Evolutionary conservation across 2,113 vertebrate genomes (phyloP).

Genomic region (Albula goreensis): DNA sequence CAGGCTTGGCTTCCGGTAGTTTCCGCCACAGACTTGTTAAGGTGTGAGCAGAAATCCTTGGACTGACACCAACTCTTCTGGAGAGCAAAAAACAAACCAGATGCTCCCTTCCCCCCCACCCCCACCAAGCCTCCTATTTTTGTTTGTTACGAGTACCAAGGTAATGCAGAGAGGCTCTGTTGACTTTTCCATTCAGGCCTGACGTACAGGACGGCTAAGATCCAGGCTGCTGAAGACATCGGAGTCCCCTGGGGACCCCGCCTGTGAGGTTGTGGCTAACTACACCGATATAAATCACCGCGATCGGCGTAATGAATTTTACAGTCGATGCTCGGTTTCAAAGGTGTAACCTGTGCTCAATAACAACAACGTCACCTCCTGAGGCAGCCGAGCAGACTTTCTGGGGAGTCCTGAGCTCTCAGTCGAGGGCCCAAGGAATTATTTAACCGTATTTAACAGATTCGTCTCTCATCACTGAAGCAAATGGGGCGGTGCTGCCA

Average conservation of each 20-base stretch:
- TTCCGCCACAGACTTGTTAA: background rate
- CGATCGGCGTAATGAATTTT: slow-evolving; percentile 40
- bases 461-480: slow-evolving; percentile 5
- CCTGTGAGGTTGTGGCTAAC: slow-evolving; percentile 19
- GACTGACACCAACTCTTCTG: background rate
- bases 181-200: slow-evolving; percentile 31
- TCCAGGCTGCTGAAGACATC: slow-evolving; percentile 43
- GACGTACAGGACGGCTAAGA: slow-evolving; percentile 9
- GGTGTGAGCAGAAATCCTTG: background rate
- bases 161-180: slow-evolving; percentile 28
- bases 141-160: slow-evolving; percentile 2
- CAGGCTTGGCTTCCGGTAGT: background rate
- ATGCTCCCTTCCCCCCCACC: background rate
- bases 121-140: background rate
- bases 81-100: background rate
- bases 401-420: background rate
- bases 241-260: slow-evolving; percentile 12
- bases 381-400: slow-evolving; percentile 14
- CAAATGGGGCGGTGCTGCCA: slow-evolving; percentile 2
- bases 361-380: slow-evolving; percentile 31
- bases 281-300: slow-evolving; percentile 38
- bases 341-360: slow-evolving; percentile 18
- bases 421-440: background rate
- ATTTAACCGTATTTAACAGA: slow-evolving; percentile 15
- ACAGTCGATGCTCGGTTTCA: slow-evolving; percentile 41